phyloP scores from a whole-genome alignment of 2,888 invertebrate genomes.

The Heteromurus nitidus region DNA sequence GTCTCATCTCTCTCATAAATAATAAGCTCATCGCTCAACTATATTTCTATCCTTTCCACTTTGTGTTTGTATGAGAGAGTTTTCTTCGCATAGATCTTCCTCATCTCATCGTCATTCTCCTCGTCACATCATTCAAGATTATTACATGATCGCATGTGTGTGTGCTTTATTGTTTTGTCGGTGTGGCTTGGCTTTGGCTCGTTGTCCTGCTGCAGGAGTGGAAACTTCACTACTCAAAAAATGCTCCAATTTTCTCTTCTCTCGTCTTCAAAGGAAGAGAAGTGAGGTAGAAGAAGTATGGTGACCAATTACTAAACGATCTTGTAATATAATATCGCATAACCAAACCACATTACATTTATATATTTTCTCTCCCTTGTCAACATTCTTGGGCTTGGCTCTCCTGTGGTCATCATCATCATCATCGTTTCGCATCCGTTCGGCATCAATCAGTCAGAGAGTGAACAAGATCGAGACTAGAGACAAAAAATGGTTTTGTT shows the following conservation, averaged over 20 bases:
- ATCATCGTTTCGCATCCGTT: no score
- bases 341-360: background rate
- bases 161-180: no score
- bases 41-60: conserved; percentile 29
- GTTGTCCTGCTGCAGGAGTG: background rate
- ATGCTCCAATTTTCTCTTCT: no score
- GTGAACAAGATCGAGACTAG: no score
- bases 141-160: no score
- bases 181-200: background rate
- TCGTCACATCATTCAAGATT: background rate
- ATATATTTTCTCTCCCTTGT: background rate
- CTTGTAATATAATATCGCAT: background rate
- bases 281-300: no score
- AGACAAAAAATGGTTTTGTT: background rate
- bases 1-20: conserved; percentile 16
- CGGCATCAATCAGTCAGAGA: no score
- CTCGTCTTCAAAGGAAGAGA: no score
- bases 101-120: conserved; percentile 46
- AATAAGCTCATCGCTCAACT: conserved; percentile 27
- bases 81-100: background rate
- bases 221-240: no score
- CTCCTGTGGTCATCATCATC: background rate
- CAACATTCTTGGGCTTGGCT: background rate
- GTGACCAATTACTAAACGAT: background rate
- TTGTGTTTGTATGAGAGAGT: conserved; percentile 38